These are phyloP conservation scores for Busseola fusca DNA, from an alignment of 2,888 invertebrate species.

Conservation along the genomic window DNA sequence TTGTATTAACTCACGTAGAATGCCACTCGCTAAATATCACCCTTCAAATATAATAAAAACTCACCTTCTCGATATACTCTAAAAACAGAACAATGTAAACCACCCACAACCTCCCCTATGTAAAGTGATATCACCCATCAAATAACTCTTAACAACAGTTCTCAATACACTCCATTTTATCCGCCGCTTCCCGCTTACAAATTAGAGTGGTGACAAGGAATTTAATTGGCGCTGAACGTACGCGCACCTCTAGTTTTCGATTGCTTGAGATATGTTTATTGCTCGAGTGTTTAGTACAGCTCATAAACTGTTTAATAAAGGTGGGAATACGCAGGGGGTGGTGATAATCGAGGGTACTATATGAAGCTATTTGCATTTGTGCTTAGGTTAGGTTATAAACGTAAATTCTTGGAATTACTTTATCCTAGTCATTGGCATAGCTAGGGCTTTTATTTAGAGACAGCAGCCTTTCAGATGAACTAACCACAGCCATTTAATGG, in stretches of 20 bases:
- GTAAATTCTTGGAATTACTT: slow-evolving; percentile 15
- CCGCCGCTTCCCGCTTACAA: slow-evolving; percentile 61
- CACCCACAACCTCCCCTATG: slow-evolving; percentile 19
- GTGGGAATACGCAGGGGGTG: slow-evolving; percentile 20
- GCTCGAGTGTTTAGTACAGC: slow-evolving; percentile 53
- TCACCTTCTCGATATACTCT: not conserved
- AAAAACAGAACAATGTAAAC: not conserved
- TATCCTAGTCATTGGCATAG: not conserved
- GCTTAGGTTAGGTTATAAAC: slow-evolving; percentile 3
- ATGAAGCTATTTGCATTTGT: slow-evolving; percentile 12
- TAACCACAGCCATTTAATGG: too few species aligned
- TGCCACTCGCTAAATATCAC: not conserved
- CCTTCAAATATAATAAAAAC: not conserved
- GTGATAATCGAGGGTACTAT: slow-evolving; percentile 1
- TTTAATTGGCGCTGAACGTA: slow-evolving; percentile 59
- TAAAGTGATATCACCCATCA: slow-evolving; percentile 61
- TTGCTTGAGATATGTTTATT: slow-evolving; percentile 67
- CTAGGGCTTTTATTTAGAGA: too few species aligned
- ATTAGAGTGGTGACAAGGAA: slow-evolving; percentile 67
- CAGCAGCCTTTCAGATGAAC: too few species aligned
- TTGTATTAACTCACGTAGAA: not conserved
- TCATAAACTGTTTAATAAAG: slow-evolving; percentile 57
- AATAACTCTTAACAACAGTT: slow-evolving; percentile 67
- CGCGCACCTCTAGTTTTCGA: slow-evolving; percentile 69
- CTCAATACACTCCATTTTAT: slow-evolving; percentile 69